phyloP scores from a whole-genome alignment of 2,113 vertebrate species.

The Platycercus adscitus region DNA sequence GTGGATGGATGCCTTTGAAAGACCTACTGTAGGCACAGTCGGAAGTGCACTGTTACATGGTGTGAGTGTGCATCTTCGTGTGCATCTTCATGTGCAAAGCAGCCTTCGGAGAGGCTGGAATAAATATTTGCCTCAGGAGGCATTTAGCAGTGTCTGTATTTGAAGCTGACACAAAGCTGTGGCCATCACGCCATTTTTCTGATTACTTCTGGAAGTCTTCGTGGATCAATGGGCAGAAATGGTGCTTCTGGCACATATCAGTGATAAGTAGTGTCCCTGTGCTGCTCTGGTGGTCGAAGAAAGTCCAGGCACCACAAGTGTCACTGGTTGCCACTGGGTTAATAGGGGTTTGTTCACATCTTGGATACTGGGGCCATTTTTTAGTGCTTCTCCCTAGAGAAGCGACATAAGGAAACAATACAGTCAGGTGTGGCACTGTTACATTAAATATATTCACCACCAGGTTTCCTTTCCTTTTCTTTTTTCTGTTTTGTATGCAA shows the following conservation, averaged over 20 bases:
- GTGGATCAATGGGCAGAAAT: not conserved
- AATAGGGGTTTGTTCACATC: not conserved
- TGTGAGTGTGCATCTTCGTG: fast-evolving
- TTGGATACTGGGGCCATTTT: not conserved
- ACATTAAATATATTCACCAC: not conserved
- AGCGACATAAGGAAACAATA: fast-evolving
- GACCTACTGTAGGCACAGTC: not conserved
- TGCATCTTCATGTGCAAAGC: not conserved
- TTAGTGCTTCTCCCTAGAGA: not conserved
- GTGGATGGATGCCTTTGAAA: not conserved
- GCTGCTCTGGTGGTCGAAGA: not conserved
- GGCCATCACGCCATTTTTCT: not conserved
- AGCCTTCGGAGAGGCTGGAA: not conserved
- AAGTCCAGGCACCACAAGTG: not conserved
- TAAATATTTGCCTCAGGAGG: not conserved
- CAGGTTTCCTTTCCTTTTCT: fast-evolving
- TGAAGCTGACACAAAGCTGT: not conserved
- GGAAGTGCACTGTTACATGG: fast-evolving
- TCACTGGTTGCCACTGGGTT: not conserved
- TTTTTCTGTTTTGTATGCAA: not conserved
- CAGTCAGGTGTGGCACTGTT: not conserved
- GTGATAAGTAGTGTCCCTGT: not conserved
- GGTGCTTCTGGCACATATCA: not conserved
- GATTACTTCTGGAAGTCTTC: not conserved
- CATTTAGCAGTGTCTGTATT: not conserved